Evolutionary conservation across 37 sponge, comb jelly and placozoan genomes (phyloP), one percentile per base, ranked within the genome.

Genomic region (Crambe crambe): DNA sequence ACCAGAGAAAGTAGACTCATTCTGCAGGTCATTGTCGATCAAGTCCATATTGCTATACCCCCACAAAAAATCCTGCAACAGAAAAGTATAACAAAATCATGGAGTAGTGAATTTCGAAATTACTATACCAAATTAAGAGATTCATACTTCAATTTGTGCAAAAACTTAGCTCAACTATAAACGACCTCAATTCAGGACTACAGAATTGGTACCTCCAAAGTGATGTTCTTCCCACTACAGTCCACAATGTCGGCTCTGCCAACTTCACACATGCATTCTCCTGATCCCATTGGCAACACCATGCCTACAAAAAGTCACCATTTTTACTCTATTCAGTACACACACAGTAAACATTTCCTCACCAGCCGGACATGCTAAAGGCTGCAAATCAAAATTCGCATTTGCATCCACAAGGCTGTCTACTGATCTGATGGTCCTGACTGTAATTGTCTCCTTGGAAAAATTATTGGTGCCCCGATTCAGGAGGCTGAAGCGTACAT

Each of bases 21-120:
- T n/a, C n/a, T n/a, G n/a, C n/a, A n/a, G n/a, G 35, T 18, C 34
- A 2, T 47, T 47, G 10, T 47, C 35, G 17, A 31, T 2, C n/a
- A n/a, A 21, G 10, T 2, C 35, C 3, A 31, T 34, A 27, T 64
- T 75, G 32, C 61, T 42, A 61, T 26, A 64, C 56, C 84, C 76
- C 84, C 84, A 76, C 41, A 68, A 30, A 27, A 29, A n/a, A 38
- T 40, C 69, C 77, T 68, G 30, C 3, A 56, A n/a, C n/a, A n/a
- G n/a, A n/a, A 47, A 47, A 47, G 51, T 47, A 15, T 15, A 47
- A 47, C 12, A 47, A 47, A 47, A 47, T 47, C 51, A 15, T 47
- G 12, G 51, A 47, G 12, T 6, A 9, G 51, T 47, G 51, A 47
- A 12, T 47, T 12, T 47, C 10, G 51, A 47, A 47, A 47, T 6